These are phyloP conservation scores for Callospermophilus lateralis DNA, from an alignment of 2,113 vertebrate species.

Conservation along the genomic window DNA sequence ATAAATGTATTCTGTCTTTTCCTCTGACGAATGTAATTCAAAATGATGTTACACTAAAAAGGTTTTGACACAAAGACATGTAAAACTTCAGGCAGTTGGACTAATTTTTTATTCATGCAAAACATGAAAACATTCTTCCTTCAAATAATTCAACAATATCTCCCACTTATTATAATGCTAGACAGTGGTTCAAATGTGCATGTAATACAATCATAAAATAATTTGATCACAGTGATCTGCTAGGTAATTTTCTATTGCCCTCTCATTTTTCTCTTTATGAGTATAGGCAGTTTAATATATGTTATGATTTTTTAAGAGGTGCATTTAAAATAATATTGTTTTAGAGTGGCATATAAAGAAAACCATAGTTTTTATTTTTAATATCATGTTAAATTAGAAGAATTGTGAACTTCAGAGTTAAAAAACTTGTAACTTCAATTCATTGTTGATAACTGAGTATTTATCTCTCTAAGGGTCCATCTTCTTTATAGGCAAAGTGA, in stretches of 20 bases:
- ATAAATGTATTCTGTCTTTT: too few species aligned
- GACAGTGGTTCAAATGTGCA: too few species aligned
- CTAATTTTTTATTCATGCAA: too few species aligned
- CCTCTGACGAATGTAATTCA: too few species aligned
- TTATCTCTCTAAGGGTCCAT: background rate
- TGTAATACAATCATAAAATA: conserved; percentile 6
- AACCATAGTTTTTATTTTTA: background rate
- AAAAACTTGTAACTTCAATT: background rate
- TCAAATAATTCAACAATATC: too few species aligned
- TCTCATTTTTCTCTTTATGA: background rate
- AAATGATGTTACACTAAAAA: too few species aligned
- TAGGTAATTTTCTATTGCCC: background rate
- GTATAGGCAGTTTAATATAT: background rate
- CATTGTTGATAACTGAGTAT: background rate
- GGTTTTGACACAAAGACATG: too few species aligned
- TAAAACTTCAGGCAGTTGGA: too few species aligned
- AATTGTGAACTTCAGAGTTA: background rate
- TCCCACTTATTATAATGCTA: too few species aligned
- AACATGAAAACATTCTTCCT: too few species aligned
- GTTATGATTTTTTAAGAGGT: background rate
- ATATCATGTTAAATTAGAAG: background rate
- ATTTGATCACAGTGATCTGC: background rate
- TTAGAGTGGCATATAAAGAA: background rate
- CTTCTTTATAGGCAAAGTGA: background rate
- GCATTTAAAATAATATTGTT: background rate